Evolutionary conservation across 2,113 vertebrate genomes (phyloP).

Genomic region (Brachyhypopomus occidentalis): DNA sequence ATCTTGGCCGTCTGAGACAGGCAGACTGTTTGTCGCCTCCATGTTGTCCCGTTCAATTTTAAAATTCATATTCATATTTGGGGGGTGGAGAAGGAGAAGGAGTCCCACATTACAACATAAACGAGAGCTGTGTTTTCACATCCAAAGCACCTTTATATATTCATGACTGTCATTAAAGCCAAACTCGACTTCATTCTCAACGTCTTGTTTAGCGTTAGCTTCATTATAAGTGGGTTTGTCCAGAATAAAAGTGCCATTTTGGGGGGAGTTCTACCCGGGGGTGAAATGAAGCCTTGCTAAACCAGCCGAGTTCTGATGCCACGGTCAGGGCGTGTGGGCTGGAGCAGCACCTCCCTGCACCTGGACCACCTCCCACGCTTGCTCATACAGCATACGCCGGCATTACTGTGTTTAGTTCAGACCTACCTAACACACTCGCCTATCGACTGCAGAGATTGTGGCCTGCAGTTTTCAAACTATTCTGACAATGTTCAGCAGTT

Average conservation of each 20-base stretch:
- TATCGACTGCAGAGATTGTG: background rate
- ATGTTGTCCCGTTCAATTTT: constrained; percentile 49
- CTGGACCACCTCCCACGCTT: background rate
- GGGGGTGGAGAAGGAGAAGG: background rate
- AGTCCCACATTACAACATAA: background rate
- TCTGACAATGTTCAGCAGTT: background rate
- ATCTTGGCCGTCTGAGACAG: constrained; percentile 26
- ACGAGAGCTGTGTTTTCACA: constrained; percentile 4
- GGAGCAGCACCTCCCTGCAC: background rate
- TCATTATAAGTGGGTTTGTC: background rate
- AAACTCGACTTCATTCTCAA: constrained; percentile 1
- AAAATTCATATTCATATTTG: constrained; percentile 45
- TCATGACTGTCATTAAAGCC: constrained; percentile 22
- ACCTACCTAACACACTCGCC: background rate
- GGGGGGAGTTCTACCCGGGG: background rate
- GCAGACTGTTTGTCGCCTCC: constrained; percentile 18
- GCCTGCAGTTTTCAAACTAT: background rate
- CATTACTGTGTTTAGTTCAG: background rate
- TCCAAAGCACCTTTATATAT: background rate
- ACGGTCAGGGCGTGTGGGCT: background rate
- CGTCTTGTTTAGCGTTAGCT: constrained; percentile 1
- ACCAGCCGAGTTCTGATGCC: background rate
- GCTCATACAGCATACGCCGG: background rate
- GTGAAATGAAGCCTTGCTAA: background rate
- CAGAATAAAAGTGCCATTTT: background rate